phyloP scores from a whole-genome alignment of 1,140 invertebrate genomes.

The Eciton burchellii region DNA sequence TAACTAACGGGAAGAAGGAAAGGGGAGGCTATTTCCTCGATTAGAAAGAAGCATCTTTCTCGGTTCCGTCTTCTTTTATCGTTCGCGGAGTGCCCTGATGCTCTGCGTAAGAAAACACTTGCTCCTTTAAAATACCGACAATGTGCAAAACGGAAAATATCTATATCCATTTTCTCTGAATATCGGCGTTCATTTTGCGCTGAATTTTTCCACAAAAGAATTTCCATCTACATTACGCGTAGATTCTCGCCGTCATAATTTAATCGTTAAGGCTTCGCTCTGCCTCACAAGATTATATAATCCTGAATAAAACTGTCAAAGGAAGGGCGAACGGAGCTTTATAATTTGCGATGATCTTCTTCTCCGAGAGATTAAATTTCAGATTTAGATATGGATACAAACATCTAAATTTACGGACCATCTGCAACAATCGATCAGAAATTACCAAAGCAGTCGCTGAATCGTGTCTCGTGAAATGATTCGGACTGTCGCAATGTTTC shows the following conservation, averaged over 20 bases:
- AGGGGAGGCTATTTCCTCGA: constrained; percentile 14
- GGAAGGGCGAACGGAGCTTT: not conserved
- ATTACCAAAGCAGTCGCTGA: not conserved
- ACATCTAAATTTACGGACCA: not conserved
- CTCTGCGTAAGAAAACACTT: not conserved
- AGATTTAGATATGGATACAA: not conserved
- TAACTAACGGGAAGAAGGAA: constrained; percentile 41
- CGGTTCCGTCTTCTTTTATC: constrained; percentile 20
- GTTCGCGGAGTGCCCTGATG: constrained; percentile 16
- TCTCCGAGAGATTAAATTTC: not conserved
- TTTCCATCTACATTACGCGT: not conserved
- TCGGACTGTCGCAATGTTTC: not conserved
- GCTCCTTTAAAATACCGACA: not conserved
- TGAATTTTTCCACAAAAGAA: not conserved
- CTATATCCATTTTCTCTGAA: not conserved
- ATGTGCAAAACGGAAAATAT: constrained; percentile 6
- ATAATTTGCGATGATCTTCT: not conserved
- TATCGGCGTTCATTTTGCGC: not conserved
- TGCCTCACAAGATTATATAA: not conserved
- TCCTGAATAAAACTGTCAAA: not conserved
- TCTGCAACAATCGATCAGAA: not conserved
- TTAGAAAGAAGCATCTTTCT: constrained; percentile 26
- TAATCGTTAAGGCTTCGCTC: not conserved
- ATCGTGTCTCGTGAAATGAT: not conserved
- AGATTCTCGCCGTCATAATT: not conserved